Base-by-base conservation (phyloP, 2,888 invertebrate genomes). In the Ophion ellenae region DNA sequence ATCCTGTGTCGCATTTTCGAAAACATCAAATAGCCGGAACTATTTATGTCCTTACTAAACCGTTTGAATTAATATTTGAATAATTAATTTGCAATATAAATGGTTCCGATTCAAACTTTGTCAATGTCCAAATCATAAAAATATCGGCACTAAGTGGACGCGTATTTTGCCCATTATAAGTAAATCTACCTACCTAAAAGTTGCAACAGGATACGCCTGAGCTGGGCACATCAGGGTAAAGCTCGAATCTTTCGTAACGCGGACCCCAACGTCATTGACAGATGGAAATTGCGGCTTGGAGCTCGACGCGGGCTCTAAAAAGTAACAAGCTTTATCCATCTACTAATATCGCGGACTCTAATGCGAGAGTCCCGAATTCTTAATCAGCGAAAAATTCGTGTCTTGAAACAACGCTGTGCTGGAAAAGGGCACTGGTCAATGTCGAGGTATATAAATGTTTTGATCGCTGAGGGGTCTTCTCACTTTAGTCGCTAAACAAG, bases 121-220 rank as follows among this genome's bases (percentile, higher is more conserved):
- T 40, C 1, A 40, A 40, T 40, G 0, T 7, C 9, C 9, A 40
- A 9, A 40, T 40, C 0, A 40, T 40, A 9, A 9, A 40, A 40
- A 40, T 7, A 40, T 40, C 40, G 40, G 40, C 40, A 40, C 9
- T 9, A 9, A 9, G 40, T 1, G 40, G 40, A 1, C 9, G 40
- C 9, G 40, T 7, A 40, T 40, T 40, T 40, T 1, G 57, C 5
- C 57, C 4, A 57, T 57, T 2, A n/a, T n/a, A 57, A 57, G 5
- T 57, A 20, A 61, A 61, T 61, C 76, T 81, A 91, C 96, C 95
- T 96, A 97, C 97, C 97, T 96, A 95, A 95, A 96, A 93, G 95
- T 94, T 81, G 97, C 96, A 90, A 96, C 95, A 82, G 97, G 97
- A 93, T 95, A 97, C 87, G 96, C 96, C 94, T 97, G 97, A 89